Percentiles rank a stretch among this genome's conserved stretches.
Evolutionary conservation across 2,113 vertebrate genomes (phyloP).

Genomic region (Lepus timidus): DNA sequence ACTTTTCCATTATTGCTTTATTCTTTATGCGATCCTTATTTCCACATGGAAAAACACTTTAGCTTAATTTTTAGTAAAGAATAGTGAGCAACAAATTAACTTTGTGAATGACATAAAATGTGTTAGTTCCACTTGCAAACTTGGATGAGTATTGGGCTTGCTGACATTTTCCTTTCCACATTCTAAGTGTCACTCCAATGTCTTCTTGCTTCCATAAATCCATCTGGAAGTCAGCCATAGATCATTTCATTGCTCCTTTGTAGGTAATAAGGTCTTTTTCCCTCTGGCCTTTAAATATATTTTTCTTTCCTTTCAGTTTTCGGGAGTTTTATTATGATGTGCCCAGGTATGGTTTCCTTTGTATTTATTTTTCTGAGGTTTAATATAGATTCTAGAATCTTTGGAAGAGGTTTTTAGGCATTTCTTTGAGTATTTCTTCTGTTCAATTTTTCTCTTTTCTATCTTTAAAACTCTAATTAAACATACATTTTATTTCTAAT

Average conservation of each 20-base stretch:
- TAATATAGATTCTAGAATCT: neutral
- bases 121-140: neutral
- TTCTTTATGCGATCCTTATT: neutral
- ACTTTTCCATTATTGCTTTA: neutral
- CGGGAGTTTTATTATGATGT: neutral
- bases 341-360: neutral
- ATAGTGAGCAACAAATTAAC: neutral
- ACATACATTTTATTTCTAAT: neutral
- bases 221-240: neutral
- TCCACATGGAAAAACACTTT: neutral
- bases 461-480: neutral
- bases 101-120: neutral
- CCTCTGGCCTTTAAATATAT: neutral
- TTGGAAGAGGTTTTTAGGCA: neutral
- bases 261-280: neutral
- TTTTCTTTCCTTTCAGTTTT: slow-evolving; percentile 13
- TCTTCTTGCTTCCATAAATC: neutral
- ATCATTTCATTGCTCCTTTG: neutral
- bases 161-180: neutral
- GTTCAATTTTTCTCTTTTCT: neutral
- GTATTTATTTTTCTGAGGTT: neutral
- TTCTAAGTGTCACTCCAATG: neutral
- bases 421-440: neutral
- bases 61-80: neutral
- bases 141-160: slow-evolving; percentile 6